A percentile compares a stretch with the other conserved stretches of the same genome.
Conservation (phyloP, 2,888 invertebrate species). For the Drosophila atroscutellata region DNA sequence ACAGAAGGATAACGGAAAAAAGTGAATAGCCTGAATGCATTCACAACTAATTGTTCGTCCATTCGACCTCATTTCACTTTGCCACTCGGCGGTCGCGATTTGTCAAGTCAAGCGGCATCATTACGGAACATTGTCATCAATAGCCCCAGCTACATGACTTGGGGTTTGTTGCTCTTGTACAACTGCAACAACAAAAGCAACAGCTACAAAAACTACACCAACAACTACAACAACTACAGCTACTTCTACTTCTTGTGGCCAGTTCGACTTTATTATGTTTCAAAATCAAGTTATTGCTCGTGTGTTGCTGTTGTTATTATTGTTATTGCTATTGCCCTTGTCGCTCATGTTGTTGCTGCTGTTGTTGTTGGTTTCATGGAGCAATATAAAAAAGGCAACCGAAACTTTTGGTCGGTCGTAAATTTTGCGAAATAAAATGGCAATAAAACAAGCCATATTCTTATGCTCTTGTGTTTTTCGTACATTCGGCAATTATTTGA, state of each 20-base stretch:
- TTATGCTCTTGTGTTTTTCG: conserved; percentile 66
- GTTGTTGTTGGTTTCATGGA: conserved; percentile 37
- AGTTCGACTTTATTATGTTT: conserved; percentile 69
- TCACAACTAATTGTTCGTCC: conserved; percentile 36
- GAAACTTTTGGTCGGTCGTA: conserved; percentile 75
- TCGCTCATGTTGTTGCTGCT: conserved; percentile 18
- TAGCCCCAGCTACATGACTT: conserved; percentile 49
- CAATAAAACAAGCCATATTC: conserved; percentile 74
- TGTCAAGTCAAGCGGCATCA: conserved; percentile 57
- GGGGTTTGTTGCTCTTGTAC: conserved; percentile 1
- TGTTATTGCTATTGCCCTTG: conserved; percentile 22
- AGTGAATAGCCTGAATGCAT: conserved; percentile 6
- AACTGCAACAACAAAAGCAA: neutral
- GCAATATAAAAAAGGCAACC: conserved; percentile 47
- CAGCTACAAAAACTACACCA: neutral
- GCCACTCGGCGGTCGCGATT: conserved; percentile 35
- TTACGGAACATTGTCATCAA: conserved; percentile 57
- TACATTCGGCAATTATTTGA: conserved; percentile 78
- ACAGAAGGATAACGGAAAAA: neutral
- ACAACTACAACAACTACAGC: neutral
- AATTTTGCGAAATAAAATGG: conserved; percentile 77
- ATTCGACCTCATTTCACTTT: conserved; percentile 23
- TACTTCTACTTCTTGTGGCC: conserved; percentile 25
- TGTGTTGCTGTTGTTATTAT: conserved; percentile 33
- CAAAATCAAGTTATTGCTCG: conserved; percentile 56